phyloP scores from a whole-genome alignment of 2,888 invertebrate species.

The Patella caerulea region DNA sequence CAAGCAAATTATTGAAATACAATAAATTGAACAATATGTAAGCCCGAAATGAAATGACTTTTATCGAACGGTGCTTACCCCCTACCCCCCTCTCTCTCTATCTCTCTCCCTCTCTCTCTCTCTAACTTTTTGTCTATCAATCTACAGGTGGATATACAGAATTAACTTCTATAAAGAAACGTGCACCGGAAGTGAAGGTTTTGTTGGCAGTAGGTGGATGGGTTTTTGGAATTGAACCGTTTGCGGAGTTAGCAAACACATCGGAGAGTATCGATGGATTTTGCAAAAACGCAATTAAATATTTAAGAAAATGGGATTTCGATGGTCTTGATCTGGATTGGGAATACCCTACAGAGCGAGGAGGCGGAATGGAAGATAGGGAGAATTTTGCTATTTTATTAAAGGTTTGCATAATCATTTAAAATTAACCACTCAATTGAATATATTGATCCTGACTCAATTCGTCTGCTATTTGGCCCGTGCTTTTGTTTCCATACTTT shows the following conservation, averaged over 20 bases:
- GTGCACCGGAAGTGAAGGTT: background rate
- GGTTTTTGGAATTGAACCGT: background rate
- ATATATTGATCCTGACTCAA: too few relatives aligned
- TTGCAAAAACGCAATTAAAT: background rate
- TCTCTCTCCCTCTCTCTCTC: too few relatives aligned
- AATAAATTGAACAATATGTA: too few relatives aligned
- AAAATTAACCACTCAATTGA: too few relatives aligned
- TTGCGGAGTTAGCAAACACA: background rate
- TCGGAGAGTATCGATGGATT: background rate
- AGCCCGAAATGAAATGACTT: too few relatives aligned
- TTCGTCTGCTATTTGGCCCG: too few relatives aligned
- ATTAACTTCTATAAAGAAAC: background rate
- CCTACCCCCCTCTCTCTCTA: too few relatives aligned
- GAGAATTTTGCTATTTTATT: background rate
- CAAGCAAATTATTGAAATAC: too few relatives aligned
- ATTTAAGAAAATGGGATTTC: background rate
- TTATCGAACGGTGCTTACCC: too few relatives aligned
- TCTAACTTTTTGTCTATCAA: too few relatives aligned
- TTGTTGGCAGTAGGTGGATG: background rate
- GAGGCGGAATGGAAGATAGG: background rate
- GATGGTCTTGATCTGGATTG: background rate
- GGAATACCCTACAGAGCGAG: background rate
- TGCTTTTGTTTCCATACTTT: too few relatives aligned
- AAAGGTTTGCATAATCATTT: background rate
- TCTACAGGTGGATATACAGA: background rate